Evolutionary conservation across 1,140 invertebrate genomes (phyloP), one percentile per base, ranked within the genome.

Genomic region (Drosophila ambigua): DNA sequence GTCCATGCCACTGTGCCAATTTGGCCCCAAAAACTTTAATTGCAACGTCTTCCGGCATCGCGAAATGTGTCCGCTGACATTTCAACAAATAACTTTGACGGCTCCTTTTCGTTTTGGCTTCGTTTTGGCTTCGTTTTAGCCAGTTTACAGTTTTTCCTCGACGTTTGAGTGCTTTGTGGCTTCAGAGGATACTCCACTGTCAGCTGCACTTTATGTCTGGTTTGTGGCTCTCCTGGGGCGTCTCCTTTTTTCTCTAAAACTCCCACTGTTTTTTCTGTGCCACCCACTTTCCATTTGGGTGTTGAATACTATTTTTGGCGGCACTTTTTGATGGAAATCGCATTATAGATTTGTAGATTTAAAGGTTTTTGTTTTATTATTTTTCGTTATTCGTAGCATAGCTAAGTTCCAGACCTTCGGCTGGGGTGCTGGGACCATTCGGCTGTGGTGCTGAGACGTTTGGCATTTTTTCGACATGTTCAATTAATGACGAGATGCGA

Each of bases 21-120:
- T 39, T 39, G 35, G 39, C 51, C 11, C 9, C 11, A 39, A 39
- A 39, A 74, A 74, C 52, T 74, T 74, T 58, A 74, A 74, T 65
- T 74, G 60, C 72, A 57, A 9, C 35, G 46, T 9, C 43, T 74
- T 74, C 52, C 66, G 68, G 48, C 48, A 41, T 11, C 54, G 65
- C 48, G 46, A 60, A 28, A 23, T 7, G 43, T 48, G 35, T 52
- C 15, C 39, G 15, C 5, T 39, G 11, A 15, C 50, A 60, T 13
- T 9, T 46, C 41, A 15, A 43, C 20, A 49, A 31, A 26, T 26
- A 44, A 24, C 39, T 51, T 13, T 8, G n/a, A 20, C 31, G 31
- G 8, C 15, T 11, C n/a, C 7, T 23, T 52, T 31, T 23, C n/a
- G 43, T 44, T 35, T n/a, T 26, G 39, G 4, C n/a, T 15, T 24